Percentiles rank a stretch among this genome's conserved stretches.
phyloP scores from a whole-genome alignment of 37 sponge, comb jelly and placozoan genomes.

The Haliclona indistincta region DNA sequence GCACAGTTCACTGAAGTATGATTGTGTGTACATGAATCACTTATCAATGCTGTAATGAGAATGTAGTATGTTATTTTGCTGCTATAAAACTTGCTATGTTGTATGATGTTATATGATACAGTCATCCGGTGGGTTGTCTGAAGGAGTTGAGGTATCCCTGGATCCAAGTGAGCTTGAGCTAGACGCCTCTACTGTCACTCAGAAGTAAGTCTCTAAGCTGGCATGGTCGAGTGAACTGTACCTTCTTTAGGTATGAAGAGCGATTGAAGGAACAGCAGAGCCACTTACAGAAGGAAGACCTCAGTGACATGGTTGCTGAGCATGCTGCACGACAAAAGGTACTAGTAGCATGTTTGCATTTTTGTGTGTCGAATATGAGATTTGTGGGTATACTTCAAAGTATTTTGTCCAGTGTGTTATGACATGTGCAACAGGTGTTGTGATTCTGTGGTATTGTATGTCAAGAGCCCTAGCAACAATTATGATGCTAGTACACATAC shows the following conservation, averaged over 20 bases:
- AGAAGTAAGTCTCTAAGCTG: conserved; percentile 79
- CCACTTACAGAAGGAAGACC: conserved; percentile 69
- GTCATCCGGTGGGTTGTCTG: conserved; percentile 22
- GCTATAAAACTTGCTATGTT: neutral
- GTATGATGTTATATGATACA: neutral
- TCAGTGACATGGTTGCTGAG: conserved; percentile 92
- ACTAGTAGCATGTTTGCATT: too few relatives aligned
- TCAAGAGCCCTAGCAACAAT: too few relatives aligned
- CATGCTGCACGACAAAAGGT: conserved; percentile 88
- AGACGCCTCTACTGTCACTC: conserved; percentile 82
- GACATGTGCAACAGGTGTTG: too few relatives aligned
- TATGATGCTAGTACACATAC: too few relatives aligned
- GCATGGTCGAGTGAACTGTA: too few relatives aligned
- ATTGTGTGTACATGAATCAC: too few relatives aligned
- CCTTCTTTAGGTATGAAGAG: conserved; percentile 75
- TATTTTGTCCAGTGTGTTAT: too few relatives aligned
- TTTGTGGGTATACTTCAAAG: too few relatives aligned
- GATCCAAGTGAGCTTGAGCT: conserved; percentile 91
- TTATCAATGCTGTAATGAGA: too few relatives aligned
- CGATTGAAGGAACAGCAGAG: conserved; percentile 63
- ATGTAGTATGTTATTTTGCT: neutral
- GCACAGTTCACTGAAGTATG: neutral
- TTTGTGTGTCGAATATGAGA: too few relatives aligned
- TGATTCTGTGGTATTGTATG: too few relatives aligned
- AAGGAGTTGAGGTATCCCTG: conserved; percentile 79